Conservation (phyloP, 2,797 vertebrate genomes). For the Sebastes hopkinsi region DNA sequence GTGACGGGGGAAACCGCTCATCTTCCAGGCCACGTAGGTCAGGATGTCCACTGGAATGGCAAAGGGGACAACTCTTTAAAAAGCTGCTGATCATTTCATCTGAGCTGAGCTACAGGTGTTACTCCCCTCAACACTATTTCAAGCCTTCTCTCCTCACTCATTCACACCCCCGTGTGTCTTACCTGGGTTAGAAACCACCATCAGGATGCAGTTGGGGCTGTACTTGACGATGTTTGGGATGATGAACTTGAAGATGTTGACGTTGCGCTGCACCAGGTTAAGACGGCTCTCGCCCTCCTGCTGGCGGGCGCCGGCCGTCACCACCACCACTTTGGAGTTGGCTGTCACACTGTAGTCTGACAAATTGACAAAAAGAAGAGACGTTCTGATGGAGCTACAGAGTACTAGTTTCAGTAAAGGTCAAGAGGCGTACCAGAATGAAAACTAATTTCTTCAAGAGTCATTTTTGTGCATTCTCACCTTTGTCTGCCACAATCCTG, state of each 20-base stretch:
- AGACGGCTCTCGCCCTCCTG: constrained; percentile 97
- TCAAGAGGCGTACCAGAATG: not conserved
- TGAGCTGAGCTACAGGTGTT: not conserved
- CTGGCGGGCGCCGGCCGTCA: constrained; percentile 96
- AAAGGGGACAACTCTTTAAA: not conserved
- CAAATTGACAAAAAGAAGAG: constrained; percentile 12
- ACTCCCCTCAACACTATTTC: not conserved
- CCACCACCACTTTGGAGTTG: constrained; percentile 93
- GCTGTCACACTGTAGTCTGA: constrained; percentile 94
- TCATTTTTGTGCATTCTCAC: constrained; percentile 56
- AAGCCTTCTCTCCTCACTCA: not conserved
- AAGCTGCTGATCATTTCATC: not conserved
- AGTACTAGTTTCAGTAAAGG: not conserved
- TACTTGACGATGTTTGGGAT: constrained; percentile 97
- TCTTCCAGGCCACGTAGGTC: constrained; percentile 98
- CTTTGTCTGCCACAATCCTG: constrained; percentile 94
- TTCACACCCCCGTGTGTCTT: not conserved
- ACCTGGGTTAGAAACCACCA: constrained; percentile 98
- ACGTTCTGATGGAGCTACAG: not conserved
- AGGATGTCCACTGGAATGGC: constrained; percentile 90
- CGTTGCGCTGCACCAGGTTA: constrained; percentile 96
- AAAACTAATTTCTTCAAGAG: not conserved
- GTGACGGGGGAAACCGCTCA: constrained; percentile 95
- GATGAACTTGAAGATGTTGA: constrained; percentile 99
- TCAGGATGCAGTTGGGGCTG: constrained; percentile 93